Base-by-base conservation (phyloP, 1,140 invertebrate species). In the Coboldia fuscipes region DNA sequence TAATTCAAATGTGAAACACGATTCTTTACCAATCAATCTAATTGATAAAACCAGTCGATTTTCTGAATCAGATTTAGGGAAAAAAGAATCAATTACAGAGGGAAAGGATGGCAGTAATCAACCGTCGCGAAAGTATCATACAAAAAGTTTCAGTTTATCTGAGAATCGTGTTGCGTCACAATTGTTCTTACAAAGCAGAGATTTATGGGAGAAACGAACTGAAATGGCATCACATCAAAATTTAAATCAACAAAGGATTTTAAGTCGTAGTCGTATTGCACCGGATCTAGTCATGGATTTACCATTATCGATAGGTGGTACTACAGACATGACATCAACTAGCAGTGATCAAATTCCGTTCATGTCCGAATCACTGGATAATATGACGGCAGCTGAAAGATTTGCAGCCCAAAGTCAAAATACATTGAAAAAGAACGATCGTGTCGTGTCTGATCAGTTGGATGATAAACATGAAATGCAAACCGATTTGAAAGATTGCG, bases 231-330 rank as follows among this genome's bases (percentile, higher is more conserved):
- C 26, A 26, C 18, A 19, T 9, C 36, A 34, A 5, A 30, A 20
- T 36, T 36, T 31, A 14, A 30, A 20, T 2, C 21, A 34, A 28
- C 27, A 33, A 6, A 13, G 33, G 6, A 35, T 38, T 31, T 30
- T 38, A 20, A 21, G 19, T 13, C 28, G 37, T 3, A 38, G 31
- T 29, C 31, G 37, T 13, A 17, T 34, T 20, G 33, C 78, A 0
- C 79, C 78, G 0, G 79, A 84, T 48, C 51, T 84, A 2, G 78
- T 84, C 2, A 73, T 81, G 63, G 77, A 82, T 47, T 51, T 84
- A 13, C 78, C 79, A 7, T 43, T 72, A 3, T 39, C 43, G 15
- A 39, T 38, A 36, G 18, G 30, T 8, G 13, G 8, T 37, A 38
- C 10, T 29, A 34, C 2, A 17, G 34, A 4, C 28, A 45, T 34